Base-by-base conservation (phyloP, 2,113 vertebrate species). In the Hippolais icterina region DNA sequence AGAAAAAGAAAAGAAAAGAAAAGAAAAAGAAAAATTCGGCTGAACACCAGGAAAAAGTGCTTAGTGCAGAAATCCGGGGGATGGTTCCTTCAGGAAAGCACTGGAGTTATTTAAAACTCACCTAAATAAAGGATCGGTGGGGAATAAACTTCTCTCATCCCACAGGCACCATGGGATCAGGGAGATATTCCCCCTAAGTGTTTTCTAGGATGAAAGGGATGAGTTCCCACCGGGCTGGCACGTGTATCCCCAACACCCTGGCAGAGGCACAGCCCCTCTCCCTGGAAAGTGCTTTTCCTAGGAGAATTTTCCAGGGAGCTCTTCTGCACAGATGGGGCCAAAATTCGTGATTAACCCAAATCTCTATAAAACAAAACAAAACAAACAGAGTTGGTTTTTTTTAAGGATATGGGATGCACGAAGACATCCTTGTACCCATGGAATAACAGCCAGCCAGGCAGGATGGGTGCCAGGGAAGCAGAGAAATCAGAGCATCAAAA, bases 41-140 rank as follows among this genome's bases (percentile, higher is more conserved):
- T 96, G 87, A 95, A 50, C 74, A 82, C 70, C 54, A 33, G 75
- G 57, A 56, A 88, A 84, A 97, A 95, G 21, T 91, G 96, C 95
- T 95, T 95, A 95, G 92, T 66, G 80, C 82, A 90, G 91, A 87
- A 76, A 93, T 94, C 93, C 7, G 21, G 37, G 63, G 87, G 90
- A 90, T 41, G 90, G 82, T 15, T 86, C 90, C 95, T 69, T 56
- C 86, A 41, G 95, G 95, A 93, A 92, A 81, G 71, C 2, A 0
- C 2, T 24, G 4, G 79, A 94, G 93, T 96, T 97, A 96, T 96
- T 97, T 96, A 94, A 96, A 96, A 86, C 94, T 94, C 92, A 93
- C 94, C 92, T 95, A 91, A 79, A 96, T 94, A 93, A 83, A 60
- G 71, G 41, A 29, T 10, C 20, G 9, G 76, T 49, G 69, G 68